These are phyloP conservation scores for Amia ocellicauda DNA, from an alignment of 2,113 vertebrate genomes.

Conservation along the genomic window DNA sequence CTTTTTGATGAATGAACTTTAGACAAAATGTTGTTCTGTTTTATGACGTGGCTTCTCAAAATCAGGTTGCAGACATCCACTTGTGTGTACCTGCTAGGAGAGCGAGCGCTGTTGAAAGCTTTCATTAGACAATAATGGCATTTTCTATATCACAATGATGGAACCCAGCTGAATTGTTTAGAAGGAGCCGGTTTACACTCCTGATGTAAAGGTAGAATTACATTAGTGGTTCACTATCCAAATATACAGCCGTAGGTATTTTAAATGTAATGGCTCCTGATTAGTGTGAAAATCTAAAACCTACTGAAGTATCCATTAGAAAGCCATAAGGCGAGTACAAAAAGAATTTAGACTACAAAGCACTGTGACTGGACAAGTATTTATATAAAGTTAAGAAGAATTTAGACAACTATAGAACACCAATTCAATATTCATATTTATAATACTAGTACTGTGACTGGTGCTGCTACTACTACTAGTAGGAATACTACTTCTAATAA, in stretches of 20 bases:
- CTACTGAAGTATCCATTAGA: neutral
- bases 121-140: conserved; percentile 68
- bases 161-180: conserved; percentile 37
- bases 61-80: conserved; percentile 65
- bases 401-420: neutral
- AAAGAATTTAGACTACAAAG: conserved; percentile 3
- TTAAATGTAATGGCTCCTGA: conserved; percentile 4
- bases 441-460: neutral
- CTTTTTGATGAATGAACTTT: conserved; percentile 99
- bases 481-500: neutral
- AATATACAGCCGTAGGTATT: conserved; percentile 10
- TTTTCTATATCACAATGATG: conserved; percentile 63
- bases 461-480: neutral
- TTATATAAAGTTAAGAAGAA: neutral
- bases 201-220: conserved; percentile 10
- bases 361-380: neutral
- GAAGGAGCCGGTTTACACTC: neutral
- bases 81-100: conserved; percentile 66
- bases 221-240: conserved; percentile 43
- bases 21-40: conserved; percentile 90
- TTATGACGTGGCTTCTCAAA: conserved; percentile 83
- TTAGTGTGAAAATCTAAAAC: neutral
- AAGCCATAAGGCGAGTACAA: conserved; percentile 2
- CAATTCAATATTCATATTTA: neutral
- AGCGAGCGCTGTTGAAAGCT: conserved; percentile 42